Percentiles rank a stretch among this genome's conserved stretches.
These are phyloP conservation scores for Neodiprion virginianus DNA, from an alignment of 1,140 invertebrate species.

Conservation along the genomic window DNA sequence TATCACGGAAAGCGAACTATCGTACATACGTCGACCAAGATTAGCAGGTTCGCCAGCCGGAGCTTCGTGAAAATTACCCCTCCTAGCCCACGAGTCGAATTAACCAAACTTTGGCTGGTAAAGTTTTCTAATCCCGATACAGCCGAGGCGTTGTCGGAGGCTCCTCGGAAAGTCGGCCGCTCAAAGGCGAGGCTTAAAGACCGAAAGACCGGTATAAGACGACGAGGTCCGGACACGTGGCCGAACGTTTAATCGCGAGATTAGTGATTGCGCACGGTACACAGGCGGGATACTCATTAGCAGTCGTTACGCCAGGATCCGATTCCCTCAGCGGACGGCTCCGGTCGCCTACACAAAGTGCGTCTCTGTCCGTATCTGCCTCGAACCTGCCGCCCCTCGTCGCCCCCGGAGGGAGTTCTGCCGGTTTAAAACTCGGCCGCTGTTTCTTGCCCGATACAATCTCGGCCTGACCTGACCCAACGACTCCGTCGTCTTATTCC, in stretches of 20 bases:
- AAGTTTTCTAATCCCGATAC: too few relatives aligned
- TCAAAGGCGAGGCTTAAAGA: too few relatives aligned
- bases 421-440: neutral
- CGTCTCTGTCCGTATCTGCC: neutral
- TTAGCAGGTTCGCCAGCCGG: too few relatives aligned
- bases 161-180: too few relatives aligned
- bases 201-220: too few relatives aligned
- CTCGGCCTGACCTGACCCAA: constrained; percentile 3
- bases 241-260: constrained; percentile 6
- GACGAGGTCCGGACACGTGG: neutral
- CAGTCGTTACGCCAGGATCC: neutral
- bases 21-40: too few relatives aligned
- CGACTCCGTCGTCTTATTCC: neutral
- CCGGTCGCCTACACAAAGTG: neutral
- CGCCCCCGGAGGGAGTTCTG: neutral
- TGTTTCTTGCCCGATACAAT: neutral
- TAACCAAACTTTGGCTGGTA: too few relatives aligned
- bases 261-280: constrained; percentile 5
- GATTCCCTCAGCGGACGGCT: neutral
- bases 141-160: too few relatives aligned
- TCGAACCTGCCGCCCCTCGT: neutral
- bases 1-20: too few relatives aligned
- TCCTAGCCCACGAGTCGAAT: too few relatives aligned
- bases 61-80: too few relatives aligned
- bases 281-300: constrained; percentile 4